These are phyloP conservation scores for Mesocentrotus franciscanus DNA, from an alignment of 53 echinoderm and acorn worm genomes.

Conservation along the genomic window DNA sequence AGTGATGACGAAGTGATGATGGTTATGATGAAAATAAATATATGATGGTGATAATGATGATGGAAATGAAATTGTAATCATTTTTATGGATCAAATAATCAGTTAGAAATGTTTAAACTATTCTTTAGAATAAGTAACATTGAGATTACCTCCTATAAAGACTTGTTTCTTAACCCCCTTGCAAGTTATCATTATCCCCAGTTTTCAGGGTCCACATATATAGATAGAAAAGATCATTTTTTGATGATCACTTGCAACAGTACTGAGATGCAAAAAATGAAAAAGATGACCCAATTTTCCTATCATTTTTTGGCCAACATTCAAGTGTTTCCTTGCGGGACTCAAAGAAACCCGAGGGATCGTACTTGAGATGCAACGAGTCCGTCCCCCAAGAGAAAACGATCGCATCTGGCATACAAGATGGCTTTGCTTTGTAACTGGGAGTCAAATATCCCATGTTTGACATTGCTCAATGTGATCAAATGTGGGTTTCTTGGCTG, in stretches of 20 bases:
- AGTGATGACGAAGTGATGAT: too few species aligned
- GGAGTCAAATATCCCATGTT: not conserved
- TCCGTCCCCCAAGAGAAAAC: not conserved
- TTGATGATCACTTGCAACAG: not conserved
- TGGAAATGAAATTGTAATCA: too few species aligned
- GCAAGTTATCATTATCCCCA: too few species aligned
- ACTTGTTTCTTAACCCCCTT: too few species aligned
- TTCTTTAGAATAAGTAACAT: too few species aligned
- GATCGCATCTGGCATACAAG: conserved; percentile 21
- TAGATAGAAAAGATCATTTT: too few species aligned
- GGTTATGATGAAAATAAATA: not conserved
- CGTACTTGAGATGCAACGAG: conserved; percentile 19
- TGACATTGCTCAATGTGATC: not conserved
- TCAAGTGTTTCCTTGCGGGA: not conserved
- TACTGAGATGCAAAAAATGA: not conserved
- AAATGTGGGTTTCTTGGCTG: not conserved
- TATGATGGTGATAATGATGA: too few species aligned
- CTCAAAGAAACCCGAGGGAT: not conserved
- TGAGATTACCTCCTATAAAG: too few species aligned
- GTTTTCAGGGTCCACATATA: too few species aligned
- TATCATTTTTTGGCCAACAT: not conserved
- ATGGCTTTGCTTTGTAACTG: not conserved
- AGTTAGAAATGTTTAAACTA: too few species aligned
- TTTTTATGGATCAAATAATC: too few species aligned
- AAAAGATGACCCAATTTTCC: not conserved